Conservation (phyloP, 1,140 invertebrate genomes). For the Diorhabda carinulata region DNA sequence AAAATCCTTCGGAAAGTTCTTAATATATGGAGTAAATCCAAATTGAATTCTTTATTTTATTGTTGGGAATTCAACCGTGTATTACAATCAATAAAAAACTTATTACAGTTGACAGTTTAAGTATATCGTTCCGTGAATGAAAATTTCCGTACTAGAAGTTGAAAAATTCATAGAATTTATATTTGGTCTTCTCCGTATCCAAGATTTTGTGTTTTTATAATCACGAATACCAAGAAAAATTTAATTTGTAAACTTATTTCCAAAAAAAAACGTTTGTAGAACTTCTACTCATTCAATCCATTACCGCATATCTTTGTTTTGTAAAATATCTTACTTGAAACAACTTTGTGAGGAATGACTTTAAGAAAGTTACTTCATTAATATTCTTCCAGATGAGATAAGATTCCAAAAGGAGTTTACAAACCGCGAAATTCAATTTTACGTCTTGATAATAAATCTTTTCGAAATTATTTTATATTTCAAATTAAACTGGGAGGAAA, state of each 20-base stretch:
- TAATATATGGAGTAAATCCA: background rate
- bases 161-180: no score
- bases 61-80: background rate
- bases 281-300: background rate
- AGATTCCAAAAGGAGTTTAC: background rate
- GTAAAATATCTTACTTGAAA: background rate
- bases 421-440: constrained; percentile 2
- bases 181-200: no score
- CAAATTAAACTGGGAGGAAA: no score
- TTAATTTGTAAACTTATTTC: background rate
- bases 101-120: background rate
- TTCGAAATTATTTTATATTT: background rate
- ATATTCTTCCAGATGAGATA: constrained; percentile 2
- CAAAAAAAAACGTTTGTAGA: background rate
- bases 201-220: no score
- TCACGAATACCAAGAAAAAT: no score
- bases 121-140: background rate
- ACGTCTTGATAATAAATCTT: background rate
- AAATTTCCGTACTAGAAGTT: no score
- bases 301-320: background rate
- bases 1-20: constrained; percentile 1
- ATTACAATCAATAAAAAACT: background rate
- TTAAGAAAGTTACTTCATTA: background rate
- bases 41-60: background rate
- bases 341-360: background rate